Percentiles rank a stretch among this genome's conserved stretches.
Conservation (phyloP, 2,113 vertebrate genomes). For the Alaudala cheleensis region DNA sequence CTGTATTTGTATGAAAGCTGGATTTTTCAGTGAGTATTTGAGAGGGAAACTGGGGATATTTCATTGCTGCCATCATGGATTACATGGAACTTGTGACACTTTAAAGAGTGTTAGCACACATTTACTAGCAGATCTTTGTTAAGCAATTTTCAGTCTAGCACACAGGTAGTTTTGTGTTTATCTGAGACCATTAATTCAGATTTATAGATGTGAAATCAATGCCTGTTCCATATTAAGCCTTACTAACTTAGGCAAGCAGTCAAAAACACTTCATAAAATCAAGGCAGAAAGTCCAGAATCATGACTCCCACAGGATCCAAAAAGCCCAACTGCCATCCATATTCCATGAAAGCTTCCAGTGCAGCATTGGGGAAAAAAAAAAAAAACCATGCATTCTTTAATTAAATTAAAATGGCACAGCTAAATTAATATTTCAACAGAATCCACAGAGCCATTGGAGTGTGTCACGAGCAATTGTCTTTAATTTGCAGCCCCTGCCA, state of each 20-base stretch:
- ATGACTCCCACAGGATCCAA: slow-evolving; percentile 36
- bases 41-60: neutral
- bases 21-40: neutral
- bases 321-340: neutral
- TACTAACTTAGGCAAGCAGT: slow-evolving; percentile 11
- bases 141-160: neutral
- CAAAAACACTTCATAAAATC: slow-evolving; percentile 41
- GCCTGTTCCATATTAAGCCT: slow-evolving; percentile 5
- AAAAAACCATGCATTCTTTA: neutral
- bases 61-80: neutral
- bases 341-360: slow-evolving; percentile 37
- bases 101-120: neutral
- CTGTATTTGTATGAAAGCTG: neutral
- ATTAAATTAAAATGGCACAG: slow-evolving; percentile 63
- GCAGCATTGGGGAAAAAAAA: neutral
- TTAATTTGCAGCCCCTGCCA: slow-evolving; percentile 42
- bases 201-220: slow-evolving; percentile 47
- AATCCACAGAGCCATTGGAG: slow-evolving; percentile 28
- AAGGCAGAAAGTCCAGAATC: slow-evolving; percentile 9
- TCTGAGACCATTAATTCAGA: slow-evolving; percentile 9
- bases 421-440: slow-evolving; percentile 66
- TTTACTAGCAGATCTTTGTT: neutral
- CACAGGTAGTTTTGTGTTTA: slow-evolving; percentile 27
- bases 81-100: neutral
- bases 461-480: slow-evolving; percentile 54